A percentile compares a stretch with the other conserved stretches of the same genome.
Evolutionary conservation across 2,113 vertebrate genomes (phyloP).

Genomic region (Hemicordylus capensis): DNA sequence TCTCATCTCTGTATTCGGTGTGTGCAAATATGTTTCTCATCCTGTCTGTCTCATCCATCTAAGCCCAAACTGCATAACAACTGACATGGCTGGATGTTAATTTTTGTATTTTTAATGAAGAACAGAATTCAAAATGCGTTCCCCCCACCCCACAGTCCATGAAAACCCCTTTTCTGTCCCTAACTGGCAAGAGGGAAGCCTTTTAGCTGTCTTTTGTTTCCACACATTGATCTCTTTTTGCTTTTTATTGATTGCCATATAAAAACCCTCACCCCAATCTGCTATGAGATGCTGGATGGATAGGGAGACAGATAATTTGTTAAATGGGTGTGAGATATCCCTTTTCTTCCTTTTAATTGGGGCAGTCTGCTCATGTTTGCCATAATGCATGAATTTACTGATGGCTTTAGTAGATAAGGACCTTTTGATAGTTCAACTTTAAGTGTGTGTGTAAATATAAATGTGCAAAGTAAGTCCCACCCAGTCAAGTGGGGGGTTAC

Average conservation of each 20-base stretch:
- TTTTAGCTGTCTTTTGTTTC: not conserved
- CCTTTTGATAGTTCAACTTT: not conserved
- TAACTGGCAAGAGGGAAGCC: not conserved
- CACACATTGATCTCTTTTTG: not conserved
- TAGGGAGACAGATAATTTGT: not conserved
- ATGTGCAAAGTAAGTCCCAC: too few species aligned
- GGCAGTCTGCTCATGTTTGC: not conserved
- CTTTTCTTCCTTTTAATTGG: too few species aligned
- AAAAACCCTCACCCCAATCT: conserved; percentile 23
- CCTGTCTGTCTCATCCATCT: too few species aligned
- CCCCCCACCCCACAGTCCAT: not conserved
- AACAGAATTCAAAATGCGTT: not conserved
- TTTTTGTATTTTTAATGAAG: not conserved
- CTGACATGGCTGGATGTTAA: not conserved
- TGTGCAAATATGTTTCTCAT: too few species aligned
- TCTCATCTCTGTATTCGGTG: not conserved
- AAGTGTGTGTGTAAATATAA: too few species aligned
- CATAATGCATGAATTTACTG: not conserved
- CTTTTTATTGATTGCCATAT: conserved; percentile 32
- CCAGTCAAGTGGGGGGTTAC: not conserved
- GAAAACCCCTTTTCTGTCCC: too few species aligned
- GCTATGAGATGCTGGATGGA: not conserved
- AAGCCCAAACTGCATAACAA: too few species aligned
- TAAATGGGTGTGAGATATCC: not conserved
- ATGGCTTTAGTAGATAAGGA: not conserved